These are phyloP conservation scores for Ophraella communa DNA, from an alignment of 2,888 invertebrate species.

Conservation along the genomic window DNA sequence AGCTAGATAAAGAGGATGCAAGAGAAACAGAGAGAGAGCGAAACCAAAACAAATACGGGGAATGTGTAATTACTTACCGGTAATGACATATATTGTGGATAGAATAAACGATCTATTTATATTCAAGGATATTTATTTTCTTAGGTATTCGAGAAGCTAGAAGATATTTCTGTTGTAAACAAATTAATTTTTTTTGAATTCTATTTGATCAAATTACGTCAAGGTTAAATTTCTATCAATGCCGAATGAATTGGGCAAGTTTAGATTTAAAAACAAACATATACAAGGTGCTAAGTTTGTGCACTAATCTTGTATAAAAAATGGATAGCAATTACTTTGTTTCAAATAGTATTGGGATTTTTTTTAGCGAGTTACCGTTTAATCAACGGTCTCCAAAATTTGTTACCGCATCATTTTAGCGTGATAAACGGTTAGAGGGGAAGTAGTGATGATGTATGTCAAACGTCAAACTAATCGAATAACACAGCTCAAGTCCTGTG, in stretches of 20 bases:
- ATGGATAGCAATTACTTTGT: no score
- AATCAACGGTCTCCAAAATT: no score
- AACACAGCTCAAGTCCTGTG: no score
- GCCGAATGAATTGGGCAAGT: background rate
- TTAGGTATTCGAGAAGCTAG: conserved; percentile 1
- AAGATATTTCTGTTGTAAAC: conserved; percentile 16
- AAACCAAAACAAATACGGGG: conserved; percentile 46
- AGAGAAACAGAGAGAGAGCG: no score
- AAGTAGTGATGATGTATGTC: no score
- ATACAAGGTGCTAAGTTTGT: no score
- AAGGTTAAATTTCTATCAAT: conserved; percentile 6
- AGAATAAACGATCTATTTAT: conserved; percentile 41
- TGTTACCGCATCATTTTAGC: no score
- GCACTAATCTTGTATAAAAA: no score
- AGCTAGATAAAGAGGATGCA: no score
- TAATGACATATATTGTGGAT: conserved; percentile 45
- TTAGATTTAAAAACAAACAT: background rate
- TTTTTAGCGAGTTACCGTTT: no score
- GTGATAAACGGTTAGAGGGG: no score
- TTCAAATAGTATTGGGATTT: background rate
- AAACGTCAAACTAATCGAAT: no score
- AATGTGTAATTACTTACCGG: conserved; percentile 49
- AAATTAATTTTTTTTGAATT: conserved; percentile 14
- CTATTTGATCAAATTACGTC: conserved; percentile 10
- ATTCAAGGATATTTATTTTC: conserved; percentile 39